Conservation (phyloP, 2,888 invertebrate species). For the Calameuta pallipes region DNA sequence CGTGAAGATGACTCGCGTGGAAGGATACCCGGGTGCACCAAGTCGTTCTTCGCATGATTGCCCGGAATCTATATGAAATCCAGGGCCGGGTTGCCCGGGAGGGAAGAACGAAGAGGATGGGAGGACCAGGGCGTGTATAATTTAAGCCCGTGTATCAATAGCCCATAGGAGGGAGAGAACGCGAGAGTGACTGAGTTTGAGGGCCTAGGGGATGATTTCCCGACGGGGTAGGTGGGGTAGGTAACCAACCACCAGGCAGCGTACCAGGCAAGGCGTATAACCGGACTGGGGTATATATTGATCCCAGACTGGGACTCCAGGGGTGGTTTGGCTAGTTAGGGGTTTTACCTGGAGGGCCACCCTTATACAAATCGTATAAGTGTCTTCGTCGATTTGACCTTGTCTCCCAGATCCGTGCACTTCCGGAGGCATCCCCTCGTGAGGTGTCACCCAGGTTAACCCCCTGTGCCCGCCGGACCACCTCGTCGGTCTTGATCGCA, state of each 20-base stretch:
- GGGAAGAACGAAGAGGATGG: constrained; percentile 28
- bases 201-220: constrained; percentile 61
- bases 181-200: constrained; percentile 35
- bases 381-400: constrained; percentile 6
- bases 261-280: not conserved
- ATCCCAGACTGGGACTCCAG: constrained; percentile 28
- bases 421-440: too few relatives aligned
- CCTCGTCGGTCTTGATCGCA: not conserved
- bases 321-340: constrained; percentile 38
- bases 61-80: constrained; percentile 45
- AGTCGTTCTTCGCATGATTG: constrained; percentile 29
- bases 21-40: not conserved
- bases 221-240: constrained; percentile 37
- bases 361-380: constrained; percentile 8
- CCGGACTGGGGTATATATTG: constrained; percentile 20
- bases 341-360: constrained; percentile 31
- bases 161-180: constrained; percentile 44
- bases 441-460: not conserved
- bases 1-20: too few relatives aligned
- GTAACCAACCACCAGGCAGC: too few relatives aligned
- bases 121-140: constrained; percentile 51
- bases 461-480: not conserved
- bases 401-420: not conserved
- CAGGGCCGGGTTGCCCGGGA: constrained; percentile 30
- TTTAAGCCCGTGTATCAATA: constrained; percentile 61